Base-by-base conservation (phyloP, 2,888 invertebrate species). In the Melinaea menophilus region DNA sequence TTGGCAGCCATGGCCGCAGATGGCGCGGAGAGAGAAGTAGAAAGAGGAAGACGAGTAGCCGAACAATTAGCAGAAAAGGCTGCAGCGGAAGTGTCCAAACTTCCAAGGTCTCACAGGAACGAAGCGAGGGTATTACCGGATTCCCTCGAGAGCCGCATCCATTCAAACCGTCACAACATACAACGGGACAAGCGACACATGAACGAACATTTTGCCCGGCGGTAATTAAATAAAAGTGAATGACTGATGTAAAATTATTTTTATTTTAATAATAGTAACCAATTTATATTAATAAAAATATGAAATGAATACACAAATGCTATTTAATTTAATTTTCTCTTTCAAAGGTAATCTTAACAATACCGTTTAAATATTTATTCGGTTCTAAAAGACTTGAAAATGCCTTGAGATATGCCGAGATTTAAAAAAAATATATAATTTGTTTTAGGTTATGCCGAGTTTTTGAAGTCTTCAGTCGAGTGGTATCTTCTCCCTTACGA, bases 91-190 rank as follows among this genome's bases (percentile, higher is more conserved):
- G 9, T 31, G 5, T 9, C 31, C 2, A 51, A 22, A 5, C 7
- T 22, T 5, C 51, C 51, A 51, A 51, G 51, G 31, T 51, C 51
- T 31, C 51, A 51, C 51, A 51, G 11, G 51, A 81, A 72, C 88
- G 90, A 68, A 85, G 92, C 76, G 75, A 91, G 74, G 60, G 93
- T 94, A 0, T 92, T 93, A 70, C 92, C 92, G 33, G 93, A 94
- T 62, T 94, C 95, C 9, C 94, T 98, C 0, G 97, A 96, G 77
- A 93, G 94, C 68, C 92, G 98, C 71, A 94, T 98, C 58, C 96
- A 95, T 77, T 93, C 98, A 12, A 98, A 97, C 79, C 93, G 96
- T 55, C 96, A 98, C 82, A 96, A 96, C 75, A 96, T 98, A 70
- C 98, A 98, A 81, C 92, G 97, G 63, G 95, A 95, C 3, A 92